Evolutionary conservation across 2,797 vertebrate species (phyloP), one percentile per base, ranked within the genome.

Genomic region (Mus caroli): DNA sequence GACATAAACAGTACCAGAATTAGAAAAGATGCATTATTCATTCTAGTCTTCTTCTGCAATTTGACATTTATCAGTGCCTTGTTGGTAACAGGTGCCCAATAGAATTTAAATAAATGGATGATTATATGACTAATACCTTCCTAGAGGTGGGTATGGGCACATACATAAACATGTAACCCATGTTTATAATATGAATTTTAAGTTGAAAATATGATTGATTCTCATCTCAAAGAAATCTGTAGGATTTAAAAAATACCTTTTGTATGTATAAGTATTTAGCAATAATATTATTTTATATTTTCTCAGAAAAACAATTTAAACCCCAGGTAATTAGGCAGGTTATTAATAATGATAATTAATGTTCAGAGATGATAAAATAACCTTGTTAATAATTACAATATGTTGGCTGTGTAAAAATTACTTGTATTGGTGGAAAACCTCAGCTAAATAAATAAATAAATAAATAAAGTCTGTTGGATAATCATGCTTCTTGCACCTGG

Each of bases 271-370:
- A 52, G 43, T 62, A 62, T 31, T 90, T 90, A 73, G 22, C 46
- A 26, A 62, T 88, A 76, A 62, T 40, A 22, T 77, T 73, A 86
- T 75, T 88, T 84, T 77, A 46, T 43, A 62, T 91, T 94, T 96
- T 96, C 28, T 83, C 9, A 77, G 62, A 73, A 91, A 19, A 92
- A 87, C 71, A 34, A n/a, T n/a, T 91, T 93, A 88, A 91, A 78
- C 15, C 34, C 5, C 3, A 76, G 24, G 0, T 43, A 77, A 64
- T 75, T 46, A 90, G 62, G 79, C 91, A 88, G 15, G 26, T 0
- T 9, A 58, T 20, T 77, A 71, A 73, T 8, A 15, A 79, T 64
- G 52, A 80, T 80, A 69, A 71, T 58, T 84, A 71, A 82, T 79
- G 87, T 96, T 56, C 37, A 75, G 24, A 78, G 52, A 24, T 54